Evolutionary conservation across 2,797 vertebrate genomes (phyloP), one percentile per base, ranked within the genome.

Genomic region (Mormyrus proboscirostris): DNA sequence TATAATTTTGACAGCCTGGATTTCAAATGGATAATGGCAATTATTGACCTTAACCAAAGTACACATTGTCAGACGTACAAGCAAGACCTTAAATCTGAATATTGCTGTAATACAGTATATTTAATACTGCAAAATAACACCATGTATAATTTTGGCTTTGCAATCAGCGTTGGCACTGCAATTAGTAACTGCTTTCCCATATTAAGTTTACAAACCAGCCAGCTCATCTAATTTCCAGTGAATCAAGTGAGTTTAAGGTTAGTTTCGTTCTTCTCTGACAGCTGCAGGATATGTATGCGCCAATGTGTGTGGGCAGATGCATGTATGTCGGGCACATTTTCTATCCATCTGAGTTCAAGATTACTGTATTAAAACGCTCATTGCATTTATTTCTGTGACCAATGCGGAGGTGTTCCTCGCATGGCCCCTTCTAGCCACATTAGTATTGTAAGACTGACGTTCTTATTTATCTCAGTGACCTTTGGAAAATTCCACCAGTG

Each of bases 1-100:
- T 33, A 33, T 33, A 19, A 82, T 82, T 93, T 93, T 92, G 29
- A 92, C 92, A 90, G 89, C 79, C 88, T 90, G 91, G 90, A 92
- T 84, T 89, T 79, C 90, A 90, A 89, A 91, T 19, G 33, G 69
- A 41, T 16, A 76, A 76, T 19, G 29, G 69, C 5, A 92, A 93
- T 92, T 91, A 89, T 91, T 86, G 49, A 25, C 84, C n/a, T 6
- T 53, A 14, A 29, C 22, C 50, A 55, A 86, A 55, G 14, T 86
- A 25, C 3, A 47, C 19, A 44, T n/a, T 47, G 41, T 22, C 19
- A 82, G 2, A 82, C 2, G 7, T 41, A 82, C 19, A 16, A 55
- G 4, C 25, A 55, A 29, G 16, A 50, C 22, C 84, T 22, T n/a
- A 29, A 55, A 51, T 51, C n/a, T 86, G 25, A 86, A 50, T 29